Conservation (phyloP, 2,888 invertebrate species). For the Ypsolopha sequella region DNA sequence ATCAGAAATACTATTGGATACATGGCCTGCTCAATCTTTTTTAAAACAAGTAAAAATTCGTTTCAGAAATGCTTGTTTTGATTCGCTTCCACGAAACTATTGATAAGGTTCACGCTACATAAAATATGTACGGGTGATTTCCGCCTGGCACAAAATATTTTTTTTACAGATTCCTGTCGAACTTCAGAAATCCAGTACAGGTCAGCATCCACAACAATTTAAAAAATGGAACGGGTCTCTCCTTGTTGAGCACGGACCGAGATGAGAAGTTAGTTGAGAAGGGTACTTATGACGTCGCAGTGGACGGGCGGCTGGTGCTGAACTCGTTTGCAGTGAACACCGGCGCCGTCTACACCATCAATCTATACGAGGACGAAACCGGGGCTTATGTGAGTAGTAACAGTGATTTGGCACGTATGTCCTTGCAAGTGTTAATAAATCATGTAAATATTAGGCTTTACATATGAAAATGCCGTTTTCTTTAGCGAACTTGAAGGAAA, state of each 20-base stretch:
- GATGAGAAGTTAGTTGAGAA: slow-evolving; percentile 31
- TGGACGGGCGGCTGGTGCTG: slow-evolving; percentile 34
- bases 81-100: background rate
- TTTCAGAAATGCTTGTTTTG: background rate
- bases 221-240: slow-evolving; percentile 30
- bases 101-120: background rate
- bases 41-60: background rate
- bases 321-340: slow-evolving; percentile 46
- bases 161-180: slow-evolving; percentile 49
- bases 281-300: slow-evolving; percentile 40
- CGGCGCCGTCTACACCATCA: slow-evolving; percentile 77
- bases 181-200: slow-evolving; percentile 22
- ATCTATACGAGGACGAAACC: slow-evolving; percentile 43
- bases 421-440: no score
- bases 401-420: no score
- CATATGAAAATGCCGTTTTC: no score
- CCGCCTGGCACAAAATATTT: background rate
- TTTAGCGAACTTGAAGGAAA: no score
- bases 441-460: no score
- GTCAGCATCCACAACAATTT: slow-evolving; percentile 29
- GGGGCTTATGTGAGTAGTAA: slow-evolving; percentile 36
- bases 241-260: slow-evolving; percentile 24
- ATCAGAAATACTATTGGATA: no score
- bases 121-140: no score
- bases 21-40: no score